Base-by-base conservation (phyloP, 2,113 vertebrate species). In the Rhynchopsitta pachyrhyncha region DNA sequence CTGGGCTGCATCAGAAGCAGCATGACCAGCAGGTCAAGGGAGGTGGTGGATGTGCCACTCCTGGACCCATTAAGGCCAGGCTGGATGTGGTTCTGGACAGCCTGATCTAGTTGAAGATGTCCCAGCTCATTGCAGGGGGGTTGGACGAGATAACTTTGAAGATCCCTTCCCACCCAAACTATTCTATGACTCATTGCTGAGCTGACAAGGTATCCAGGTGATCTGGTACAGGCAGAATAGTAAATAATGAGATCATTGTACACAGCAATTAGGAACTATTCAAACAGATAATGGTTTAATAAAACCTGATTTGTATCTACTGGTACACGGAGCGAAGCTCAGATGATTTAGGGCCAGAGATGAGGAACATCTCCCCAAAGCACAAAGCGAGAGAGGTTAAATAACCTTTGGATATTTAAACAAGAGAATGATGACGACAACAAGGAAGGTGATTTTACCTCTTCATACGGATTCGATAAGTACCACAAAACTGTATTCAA, bases 371-470 rank as follows among this genome's bases (percentile, higher is more conserved):
- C 33, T 73, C 66, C 67, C 20, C 66, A 69, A 86, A 86, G 33
- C 28, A 53, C 1, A 0, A 19, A 63, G 59, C 2, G 8, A 68
- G 62, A 93, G 9, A 17, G 15, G 66, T 87, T 91, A 87, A 70
- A 69, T 80, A 59, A 85, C 67, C 82, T 80, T 95, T 79, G 74
- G n/a, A 76, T 73, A 82, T 76, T 87, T 91, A 70, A 94, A 89
- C 47, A 85, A 92, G 52, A 82, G 77, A 79, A 87, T 7, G 35
- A 39, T 84, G 84, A 89, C 52, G 82, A 57, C 66, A 74, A 18
- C 47, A 79, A 89, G 29, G 66, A 78, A 82, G 70, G 41, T 89
- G 91, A 95, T 95, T 96, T 84, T 69, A 84, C 84, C 62, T 87
- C 77, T 89, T 92, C 63, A 62, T 33, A 39, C 0, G 0, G 44